phyloP scores from a whole-genome alignment of 1,140 invertebrate species.

The Plodia interpunctella region DNA sequence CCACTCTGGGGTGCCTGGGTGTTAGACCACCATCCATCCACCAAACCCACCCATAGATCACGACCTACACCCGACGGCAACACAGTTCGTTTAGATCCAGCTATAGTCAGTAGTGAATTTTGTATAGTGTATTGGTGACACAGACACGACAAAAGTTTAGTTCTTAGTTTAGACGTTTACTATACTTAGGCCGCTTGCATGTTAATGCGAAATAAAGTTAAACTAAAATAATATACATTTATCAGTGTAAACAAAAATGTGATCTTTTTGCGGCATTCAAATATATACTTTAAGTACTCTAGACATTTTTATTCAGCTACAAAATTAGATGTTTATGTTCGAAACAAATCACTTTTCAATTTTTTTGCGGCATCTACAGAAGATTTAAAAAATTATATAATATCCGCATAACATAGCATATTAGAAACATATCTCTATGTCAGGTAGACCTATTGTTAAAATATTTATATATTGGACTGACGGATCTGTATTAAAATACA shows the following conservation, averaged over 20 bases:
- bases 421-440: not conserved
- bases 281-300: too few species aligned
- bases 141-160: not conserved
- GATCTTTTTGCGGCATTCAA: too few species aligned
- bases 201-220: too few species aligned
- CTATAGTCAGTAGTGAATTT: conserved; percentile 1
- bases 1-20: conserved; percentile 28
- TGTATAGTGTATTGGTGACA: not conserved
- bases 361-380: too few species aligned
- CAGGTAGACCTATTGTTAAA: not conserved
- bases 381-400: too few species aligned
- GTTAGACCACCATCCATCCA: conserved; percentile 29
- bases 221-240: too few species aligned
- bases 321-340: too few species aligned
- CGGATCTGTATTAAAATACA: not conserved
- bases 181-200: too few species aligned
- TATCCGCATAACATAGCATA: too few species aligned
- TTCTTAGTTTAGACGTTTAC: not conserved
- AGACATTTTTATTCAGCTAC: too few species aligned
- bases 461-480: not conserved
- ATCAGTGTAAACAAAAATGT: too few species aligned
- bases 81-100: conserved; percentile 6
- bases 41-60: conserved; percentile 46
- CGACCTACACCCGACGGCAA: conserved; percentile 44
- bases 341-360: too few species aligned